A percentile compares a stretch with the other conserved stretches of the same genome.
Evolutionary conservation across 2,888 invertebrate genomes (phyloP).

Genomic region (Serripes groenlandicus): DNA sequence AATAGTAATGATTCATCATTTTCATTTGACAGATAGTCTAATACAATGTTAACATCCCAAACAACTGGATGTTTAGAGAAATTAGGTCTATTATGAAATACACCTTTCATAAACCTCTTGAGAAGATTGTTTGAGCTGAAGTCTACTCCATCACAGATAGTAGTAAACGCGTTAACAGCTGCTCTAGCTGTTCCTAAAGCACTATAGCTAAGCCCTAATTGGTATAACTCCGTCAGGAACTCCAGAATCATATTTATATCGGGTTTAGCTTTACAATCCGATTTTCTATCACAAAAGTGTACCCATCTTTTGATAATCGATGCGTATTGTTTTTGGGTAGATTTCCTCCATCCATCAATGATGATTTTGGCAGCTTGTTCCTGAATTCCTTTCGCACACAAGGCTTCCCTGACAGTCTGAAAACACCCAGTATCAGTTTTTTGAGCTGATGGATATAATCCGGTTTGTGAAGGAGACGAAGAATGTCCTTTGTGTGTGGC

Average conservation of each 20-base stretch:
- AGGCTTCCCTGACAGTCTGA: constrained; percentile 58
- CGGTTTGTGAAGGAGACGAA: too few relatives aligned
- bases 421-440: too few relatives aligned
- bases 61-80: constrained; percentile 46
- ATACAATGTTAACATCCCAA: constrained; percentile 57
- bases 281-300: constrained; percentile 22
- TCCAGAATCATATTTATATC: constrained; percentile 12
- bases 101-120: constrained; percentile 53
- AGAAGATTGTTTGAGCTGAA: constrained; percentile 31
- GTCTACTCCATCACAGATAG: constrained; percentile 21
- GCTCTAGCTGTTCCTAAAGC: too few relatives aligned
- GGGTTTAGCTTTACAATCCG: constrained; percentile 27
- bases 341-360: constrained; percentile 50
- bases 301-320: constrained; percentile 56
- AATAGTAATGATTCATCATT: constrained; percentile 24
- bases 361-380: constrained; percentile 43
- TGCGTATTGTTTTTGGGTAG: constrained; percentile 57
- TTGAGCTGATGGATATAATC: too few relatives aligned
- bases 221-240: constrained; percentile 47
- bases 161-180: too few relatives aligned
- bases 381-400: constrained; percentile 46
- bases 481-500: too few relatives aligned
- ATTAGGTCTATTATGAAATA: constrained; percentile 45
- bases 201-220: constrained; percentile 45
- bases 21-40: constrained; percentile 31